These are phyloP conservation scores for Neuroterus valhalla DNA, from an alignment of 1,140 invertebrate genomes.

Conservation along the genomic window DNA sequence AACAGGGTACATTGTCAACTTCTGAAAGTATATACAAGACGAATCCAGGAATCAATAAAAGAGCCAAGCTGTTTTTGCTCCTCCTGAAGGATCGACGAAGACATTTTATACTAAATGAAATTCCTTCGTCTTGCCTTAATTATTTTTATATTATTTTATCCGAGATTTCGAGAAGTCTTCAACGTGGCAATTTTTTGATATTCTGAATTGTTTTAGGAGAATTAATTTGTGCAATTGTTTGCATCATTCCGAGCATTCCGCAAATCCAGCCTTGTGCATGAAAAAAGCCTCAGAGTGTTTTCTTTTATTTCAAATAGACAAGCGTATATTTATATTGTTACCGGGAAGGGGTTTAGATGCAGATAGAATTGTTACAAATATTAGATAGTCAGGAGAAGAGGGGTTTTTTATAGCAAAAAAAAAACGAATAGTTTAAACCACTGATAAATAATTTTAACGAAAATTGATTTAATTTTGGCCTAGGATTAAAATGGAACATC, in stretches of 20 bases:
- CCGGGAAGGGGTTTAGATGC: neutral
- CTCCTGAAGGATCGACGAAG: neutral
- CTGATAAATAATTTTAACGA: neutral
- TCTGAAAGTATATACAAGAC: conserved; percentile 76
- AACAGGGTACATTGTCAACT: conserved; percentile 77
- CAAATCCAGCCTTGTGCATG: too few species aligned
- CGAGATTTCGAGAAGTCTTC: too few species aligned
- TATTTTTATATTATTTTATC: too few species aligned
- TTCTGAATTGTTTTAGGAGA: too few species aligned
- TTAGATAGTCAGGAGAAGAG: neutral
- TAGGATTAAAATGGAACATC: neutral
- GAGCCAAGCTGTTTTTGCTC: conserved; percentile 49
- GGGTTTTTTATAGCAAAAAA: conserved; percentile 10
- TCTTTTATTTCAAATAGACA: neutral
- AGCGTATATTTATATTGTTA: neutral
- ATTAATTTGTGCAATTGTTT: too few species aligned
- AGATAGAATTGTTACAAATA: neutral
- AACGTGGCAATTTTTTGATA: too few species aligned
- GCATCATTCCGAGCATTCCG: too few species aligned
- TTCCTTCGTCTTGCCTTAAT: too few species aligned
- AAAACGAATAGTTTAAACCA: neutral
- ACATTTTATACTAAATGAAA: too few species aligned
- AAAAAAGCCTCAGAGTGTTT: too few species aligned
- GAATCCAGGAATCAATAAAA: conserved; percentile 55
- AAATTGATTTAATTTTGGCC: neutral